phyloP scores from a whole-genome alignment of 2,888 invertebrate genomes.

The Diadromus collaris region DNA sequence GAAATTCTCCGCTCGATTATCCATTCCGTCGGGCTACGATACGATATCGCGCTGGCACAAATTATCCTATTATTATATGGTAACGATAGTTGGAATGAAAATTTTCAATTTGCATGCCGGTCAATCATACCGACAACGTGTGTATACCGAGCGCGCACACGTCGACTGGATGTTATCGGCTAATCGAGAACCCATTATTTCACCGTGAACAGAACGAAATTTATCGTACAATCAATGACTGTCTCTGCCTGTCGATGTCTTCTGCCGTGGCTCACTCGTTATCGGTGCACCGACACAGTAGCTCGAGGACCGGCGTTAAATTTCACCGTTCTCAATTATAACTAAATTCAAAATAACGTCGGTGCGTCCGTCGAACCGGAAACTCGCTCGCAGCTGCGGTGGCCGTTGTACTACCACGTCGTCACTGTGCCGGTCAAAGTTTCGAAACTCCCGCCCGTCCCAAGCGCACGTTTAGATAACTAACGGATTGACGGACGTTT shows the following conservation, averaged over 20 bases:
- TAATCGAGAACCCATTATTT: constrained; percentile 8
- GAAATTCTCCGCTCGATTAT: too few species aligned
- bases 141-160: background rate
- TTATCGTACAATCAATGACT: background rate
- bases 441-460: constrained; percentile 1
- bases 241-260: background rate
- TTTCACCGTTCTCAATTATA: constrained; percentile 8
- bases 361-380: background rate
- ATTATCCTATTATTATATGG: background rate
- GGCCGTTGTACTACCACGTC: background rate
- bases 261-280: background rate
- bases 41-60: background rate
- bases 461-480: constrained; percentile 39
- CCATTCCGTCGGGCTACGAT: too few species aligned
- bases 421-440: constrained; percentile 21
- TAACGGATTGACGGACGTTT: constrained; percentile 38
- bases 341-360: constrained; percentile 7
- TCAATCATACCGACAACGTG: constrained; percentile 3
- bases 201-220: background rate
- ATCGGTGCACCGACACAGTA: background rate
- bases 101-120: constrained; percentile 21
- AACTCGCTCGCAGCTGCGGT: background rate
- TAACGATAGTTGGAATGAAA: constrained; percentile 1
- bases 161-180: background rate
- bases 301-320: background rate